phyloP scores from a whole-genome alignment of 2,888 invertebrate species.

The Metellina segmentata region DNA sequence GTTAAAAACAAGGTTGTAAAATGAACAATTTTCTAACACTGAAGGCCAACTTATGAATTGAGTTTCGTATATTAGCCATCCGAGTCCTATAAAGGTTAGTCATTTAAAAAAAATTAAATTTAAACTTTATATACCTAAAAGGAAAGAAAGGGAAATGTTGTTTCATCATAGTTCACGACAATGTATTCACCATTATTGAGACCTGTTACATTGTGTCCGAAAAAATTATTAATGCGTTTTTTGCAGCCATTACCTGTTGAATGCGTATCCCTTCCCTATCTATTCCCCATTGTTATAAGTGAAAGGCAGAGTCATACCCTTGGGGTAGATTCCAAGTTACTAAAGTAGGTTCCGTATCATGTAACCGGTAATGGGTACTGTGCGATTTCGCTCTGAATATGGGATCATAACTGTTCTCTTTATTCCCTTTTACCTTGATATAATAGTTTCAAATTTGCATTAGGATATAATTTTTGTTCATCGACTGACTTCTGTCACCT shows the following conservation, averaged over 20 bases:
- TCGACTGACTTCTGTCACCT: not conserved
- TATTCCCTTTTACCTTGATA: not conserved
- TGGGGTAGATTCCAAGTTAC: constrained; percentile 17
- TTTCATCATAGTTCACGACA: not conserved
- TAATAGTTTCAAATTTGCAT: not conserved
- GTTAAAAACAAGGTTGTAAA: too few relatives aligned
- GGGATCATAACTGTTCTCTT: constrained; percentile 15
- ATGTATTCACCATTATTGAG: not conserved
- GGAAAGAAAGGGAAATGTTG: not conserved
- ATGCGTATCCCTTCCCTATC: not conserved
- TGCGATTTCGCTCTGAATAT: not conserved
- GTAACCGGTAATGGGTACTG: constrained; percentile 17
- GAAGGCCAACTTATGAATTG: too few relatives aligned
- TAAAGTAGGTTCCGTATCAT: constrained; percentile 30
- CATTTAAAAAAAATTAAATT: too few relatives aligned
- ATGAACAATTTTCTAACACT: too few relatives aligned
- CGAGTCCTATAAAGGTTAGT: too few relatives aligned
- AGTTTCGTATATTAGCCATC: too few relatives aligned
- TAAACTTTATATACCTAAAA: too few relatives aligned
- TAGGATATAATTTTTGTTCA: not conserved
- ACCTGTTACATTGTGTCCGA: constrained; percentile 6
- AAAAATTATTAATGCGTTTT: constrained; percentile 15
- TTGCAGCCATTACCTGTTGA: constrained; percentile 4
- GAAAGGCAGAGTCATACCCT: not conserved
- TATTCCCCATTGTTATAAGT: constrained; percentile 27